These are phyloP conservation scores for Campopleginae sp. DNA, from an alignment of 2,888 invertebrate species.

Conservation along the genomic window DNA sequence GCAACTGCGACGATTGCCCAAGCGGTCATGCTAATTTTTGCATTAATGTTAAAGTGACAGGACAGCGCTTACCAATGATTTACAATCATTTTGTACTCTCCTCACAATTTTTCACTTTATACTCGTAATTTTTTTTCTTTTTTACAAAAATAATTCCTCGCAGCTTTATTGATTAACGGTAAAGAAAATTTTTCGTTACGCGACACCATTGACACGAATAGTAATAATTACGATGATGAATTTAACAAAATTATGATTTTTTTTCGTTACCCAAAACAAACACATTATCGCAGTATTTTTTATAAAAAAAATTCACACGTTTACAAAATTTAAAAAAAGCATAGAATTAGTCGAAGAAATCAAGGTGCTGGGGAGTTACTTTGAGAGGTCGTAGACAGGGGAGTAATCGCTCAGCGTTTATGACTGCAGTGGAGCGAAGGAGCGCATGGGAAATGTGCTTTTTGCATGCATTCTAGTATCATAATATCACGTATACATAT, in stretches of 20 bases:
- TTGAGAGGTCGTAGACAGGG: slow-evolving; percentile 61
- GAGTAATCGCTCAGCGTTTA: slow-evolving; percentile 54
- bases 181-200: slow-evolving; percentile 24
- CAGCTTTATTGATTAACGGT: slow-evolving; percentile 17
- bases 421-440: slow-evolving; percentile 8
- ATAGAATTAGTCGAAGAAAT: background rate
- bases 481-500: slow-evolving; percentile 2
- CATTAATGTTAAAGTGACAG: slow-evolving; percentile 62
- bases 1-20: slow-evolving; percentile 50
- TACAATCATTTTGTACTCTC: slow-evolving; percentile 33
- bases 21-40: slow-evolving; percentile 55
- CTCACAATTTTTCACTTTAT: slow-evolving; percentile 13
- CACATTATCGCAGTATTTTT: background rate
- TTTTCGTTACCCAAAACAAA: background rate
- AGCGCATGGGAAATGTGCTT: slow-evolving; percentile 54
- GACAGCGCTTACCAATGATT: slow-evolving; percentile 59
- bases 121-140: slow-evolving; percentile 22
- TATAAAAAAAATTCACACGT: background rate
- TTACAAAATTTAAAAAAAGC: background rate
- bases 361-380: slow-evolving; percentile 30
- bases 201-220: background rate
- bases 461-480: slow-evolving; percentile 60
- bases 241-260: background rate
- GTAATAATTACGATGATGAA: background rate
- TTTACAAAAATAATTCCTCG: slow-evolving; percentile 38